Evolutionary conservation across 2,888 invertebrate species (phyloP), one percentile per base, ranked within the genome.

Genomic region (Tuberolachnus salignus): DNA sequence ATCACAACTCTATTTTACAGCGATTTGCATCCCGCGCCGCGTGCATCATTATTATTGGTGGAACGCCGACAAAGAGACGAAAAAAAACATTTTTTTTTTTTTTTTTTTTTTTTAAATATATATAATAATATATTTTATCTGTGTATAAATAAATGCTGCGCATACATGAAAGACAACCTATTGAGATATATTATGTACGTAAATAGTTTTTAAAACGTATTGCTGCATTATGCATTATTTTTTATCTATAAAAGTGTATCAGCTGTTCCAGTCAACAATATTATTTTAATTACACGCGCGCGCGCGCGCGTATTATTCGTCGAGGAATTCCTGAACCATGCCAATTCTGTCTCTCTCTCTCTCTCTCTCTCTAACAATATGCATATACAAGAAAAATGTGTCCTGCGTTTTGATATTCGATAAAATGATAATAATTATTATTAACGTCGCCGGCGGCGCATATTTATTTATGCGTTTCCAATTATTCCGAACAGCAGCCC

Each of bases 51-150:
- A 66, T 66, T 42, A 34, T 34, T 34, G 34, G 34, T 34, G 26
- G 42, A 61, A 61, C 11, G 51, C 67, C 67, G 59, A 67, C 59
- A 78, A 67, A 75, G 75, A 59, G 2, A 57, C 16, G 11, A 63
- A 51, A 51, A 19, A 57, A 71, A 59, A 4, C 16, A 26, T 26
- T 59, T 14, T n/a, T n/a, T n/a, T n/a, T n/a, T n/a, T n/a, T n/a
- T n/a, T n/a, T n/a, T n/a, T n/a, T n/a, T n/a, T n/a, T n/a, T n/a
- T n/a, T n/a, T n/a, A n/a, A n/a, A n/a, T n/a, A n/a, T n/a, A n/a
- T n/a, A n/a, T n/a, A n/a, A n/a, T n/a, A n/a, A n/a, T n/a, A n/a
- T n/a, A 21, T 26, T 34, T 34, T 34, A 46, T 46, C 13, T n/a
- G 19, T 57, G 34, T 61, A 63, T 8, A 55, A 55, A 70, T 21